A percentile compares a stretch with the other conserved stretches of the same genome.
Evolutionary conservation across 2,113 vertebrate genomes (phyloP).

Genomic region (Misgurnus anguillicaudatus): DNA sequence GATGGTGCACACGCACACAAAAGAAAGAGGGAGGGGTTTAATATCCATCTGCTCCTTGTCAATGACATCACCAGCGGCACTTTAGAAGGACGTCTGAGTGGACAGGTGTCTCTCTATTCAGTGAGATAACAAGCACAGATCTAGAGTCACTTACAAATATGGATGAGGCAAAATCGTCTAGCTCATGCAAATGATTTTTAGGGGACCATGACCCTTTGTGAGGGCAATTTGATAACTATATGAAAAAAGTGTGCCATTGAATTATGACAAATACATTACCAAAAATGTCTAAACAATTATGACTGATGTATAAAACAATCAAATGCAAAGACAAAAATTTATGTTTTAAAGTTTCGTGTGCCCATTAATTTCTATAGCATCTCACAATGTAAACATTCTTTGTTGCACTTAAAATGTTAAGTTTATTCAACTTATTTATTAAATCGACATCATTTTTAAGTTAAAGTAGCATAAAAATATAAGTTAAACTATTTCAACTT

Average conservation of each 20-base stretch:
- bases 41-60: slow-evolving; percentile 67
- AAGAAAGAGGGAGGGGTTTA: background rate
- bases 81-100: slow-evolving; percentile 44
- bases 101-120: slow-evolving; percentile 4
- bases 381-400: too few relatives aligned
- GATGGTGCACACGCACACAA: background rate
- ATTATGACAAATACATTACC: background rate
- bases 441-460: too few relatives aligned
- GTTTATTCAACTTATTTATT: too few relatives aligned
- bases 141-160: slow-evolving; percentile 15
- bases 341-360: too few relatives aligned
- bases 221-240: background rate
- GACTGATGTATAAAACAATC: too few relatives aligned
- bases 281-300: background rate
- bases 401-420: too few relatives aligned
- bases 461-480: too few relatives aligned
- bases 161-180: background rate
- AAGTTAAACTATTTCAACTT: too few relatives aligned
- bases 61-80: slow-evolving; percentile 23
- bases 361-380: too few relatives aligned
- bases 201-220: too few relatives aligned
- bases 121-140: background rate
- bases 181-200: background rate
- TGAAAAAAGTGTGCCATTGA: background rate
- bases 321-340: too few relatives aligned